Evolutionary conservation across 2,113 vertebrate species (phyloP).

Genomic region (Ursus arctos): DNA sequence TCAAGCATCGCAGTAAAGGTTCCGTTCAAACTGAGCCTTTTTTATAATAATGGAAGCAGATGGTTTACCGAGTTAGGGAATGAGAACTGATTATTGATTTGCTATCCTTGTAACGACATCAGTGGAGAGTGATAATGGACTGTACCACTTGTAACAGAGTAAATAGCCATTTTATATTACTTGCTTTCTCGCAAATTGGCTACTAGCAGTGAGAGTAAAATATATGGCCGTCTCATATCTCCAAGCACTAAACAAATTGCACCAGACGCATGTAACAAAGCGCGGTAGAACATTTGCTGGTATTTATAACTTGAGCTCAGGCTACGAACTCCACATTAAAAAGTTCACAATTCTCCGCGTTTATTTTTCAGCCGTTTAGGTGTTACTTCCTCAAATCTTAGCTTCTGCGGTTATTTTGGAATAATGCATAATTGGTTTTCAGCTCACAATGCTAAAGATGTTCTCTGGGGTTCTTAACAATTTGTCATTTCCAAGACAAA

Average conservation of each 20-base stretch:
- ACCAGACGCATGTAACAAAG: constrained; percentile 63
- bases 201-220: constrained; percentile 81
- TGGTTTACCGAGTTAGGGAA: constrained; percentile 83
- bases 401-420: constrained; percentile 35
- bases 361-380: constrained; percentile 69
- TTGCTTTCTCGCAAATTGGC: constrained; percentile 87
- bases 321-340: constrained; percentile 70
- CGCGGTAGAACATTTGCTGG: constrained; percentile 68
- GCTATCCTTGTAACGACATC: constrained; percentile 83
- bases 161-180: constrained; percentile 88
- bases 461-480: constrained; percentile 41
- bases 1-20: constrained; percentile 55
- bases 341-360: constrained; percentile 67
- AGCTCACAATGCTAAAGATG: constrained; percentile 25
- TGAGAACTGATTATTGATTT: constrained; percentile 89
- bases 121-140: constrained; percentile 84
- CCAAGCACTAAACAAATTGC: constrained; percentile 82
- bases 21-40: constrained; percentile 61
- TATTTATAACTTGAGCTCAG: constrained; percentile 81
- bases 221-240: constrained; percentile 81
- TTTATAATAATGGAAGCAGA: constrained; percentile 82
- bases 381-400: constrained; percentile 67
- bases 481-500: constrained; percentile 62
- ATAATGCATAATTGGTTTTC: constrained; percentile 61
- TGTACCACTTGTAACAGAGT: constrained; percentile 85